Evolutionary conservation across 1,140 invertebrate genomes (phyloP), one percentile per base, ranked within the genome.

Genomic region (Helicoverpa armigera): DNA sequence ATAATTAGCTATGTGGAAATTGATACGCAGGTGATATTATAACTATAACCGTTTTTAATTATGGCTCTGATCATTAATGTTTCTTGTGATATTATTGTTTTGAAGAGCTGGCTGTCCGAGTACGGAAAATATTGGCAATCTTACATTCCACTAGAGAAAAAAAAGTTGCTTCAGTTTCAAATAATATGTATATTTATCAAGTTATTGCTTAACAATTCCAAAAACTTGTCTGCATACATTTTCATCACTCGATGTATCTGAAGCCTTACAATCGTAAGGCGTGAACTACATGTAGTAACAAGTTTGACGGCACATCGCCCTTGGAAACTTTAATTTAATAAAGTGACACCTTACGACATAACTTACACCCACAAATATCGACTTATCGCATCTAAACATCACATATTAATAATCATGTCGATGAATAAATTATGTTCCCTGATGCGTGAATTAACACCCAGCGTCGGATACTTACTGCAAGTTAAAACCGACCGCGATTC

Each of bases 261-360:
- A 82, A 82, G 70, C 61, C 73, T 82, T 74, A 80, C 63, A 76
- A 60, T 70, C 77, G 43, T 69, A 77, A 83, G 79, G 65, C 83
- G 69, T 79, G 79, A 76, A 69, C 31, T 51, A 84, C 73, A 67
- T 23, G 63, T 10, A 10, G n/a, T 81, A 91, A 89, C 89, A 81
- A 82, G 90, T 91, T 90, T 90, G 86, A 89, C 90, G 85, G 83
- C 87, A 85, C 63, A 81, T 77, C 84, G 90, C 87, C 91, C 91
- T 93, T 93, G 91, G 88, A 76, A 89, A 85, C 77, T 83, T 85
- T 81, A 89, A 87, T 61, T 83, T 85, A 86, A 83, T 80, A 79
- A 85, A 85, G 86, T 90, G 90, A 89, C 90, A 92, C 85, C 83
- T 91, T 89, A 84, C 90, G 82, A 90, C 86, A 88, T 87, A 75